phyloP scores from a whole-genome alignment of 2,113 vertebrate species.

The Cynocephalus volans region DNA sequence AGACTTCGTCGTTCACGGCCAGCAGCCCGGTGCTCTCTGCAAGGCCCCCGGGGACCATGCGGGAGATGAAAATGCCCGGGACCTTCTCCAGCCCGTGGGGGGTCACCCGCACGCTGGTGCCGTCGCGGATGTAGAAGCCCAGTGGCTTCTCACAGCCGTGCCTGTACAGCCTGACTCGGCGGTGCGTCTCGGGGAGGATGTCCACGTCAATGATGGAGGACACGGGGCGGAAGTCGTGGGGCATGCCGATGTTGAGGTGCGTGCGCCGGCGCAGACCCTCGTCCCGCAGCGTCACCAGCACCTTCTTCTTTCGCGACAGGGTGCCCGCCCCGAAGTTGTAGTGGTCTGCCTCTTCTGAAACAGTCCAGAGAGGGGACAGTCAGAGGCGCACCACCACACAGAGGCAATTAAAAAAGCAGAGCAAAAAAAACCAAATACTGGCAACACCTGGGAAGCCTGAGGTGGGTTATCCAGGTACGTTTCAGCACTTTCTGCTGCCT shows the following conservation, averaged over 20 bases:
- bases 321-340: constrained; percentile 95
- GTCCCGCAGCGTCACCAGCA: constrained; percentile 94
- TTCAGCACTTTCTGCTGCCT: no score
- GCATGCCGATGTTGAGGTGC: constrained; percentile 96
- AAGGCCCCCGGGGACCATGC: constrained; percentile 97
- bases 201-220: constrained; percentile 99
- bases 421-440: background rate
- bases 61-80: constrained; percentile 98
- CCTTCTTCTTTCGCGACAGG: constrained; percentile 94
- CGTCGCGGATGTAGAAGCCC: constrained; percentile 98
- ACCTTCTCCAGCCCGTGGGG: constrained; percentile 98
- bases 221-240: constrained; percentile 97
- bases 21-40: constrained; percentile 98
- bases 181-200: constrained; percentile 97
- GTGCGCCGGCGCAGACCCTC: constrained; percentile 95
- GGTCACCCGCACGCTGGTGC: constrained; percentile 96
- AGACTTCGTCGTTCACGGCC: constrained; percentile 98
- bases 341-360: constrained; percentile 98
- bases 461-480: no score
- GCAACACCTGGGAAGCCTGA: no score
- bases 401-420: no score
- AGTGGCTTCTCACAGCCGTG: constrained; percentile 97
- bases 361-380: background rate
- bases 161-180: constrained; percentile 96
- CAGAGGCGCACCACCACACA: background rate